Evolutionary conservation across 2,113 vertebrate genomes (phyloP).

Genomic region (Pseudopodoces humilis): DNA sequence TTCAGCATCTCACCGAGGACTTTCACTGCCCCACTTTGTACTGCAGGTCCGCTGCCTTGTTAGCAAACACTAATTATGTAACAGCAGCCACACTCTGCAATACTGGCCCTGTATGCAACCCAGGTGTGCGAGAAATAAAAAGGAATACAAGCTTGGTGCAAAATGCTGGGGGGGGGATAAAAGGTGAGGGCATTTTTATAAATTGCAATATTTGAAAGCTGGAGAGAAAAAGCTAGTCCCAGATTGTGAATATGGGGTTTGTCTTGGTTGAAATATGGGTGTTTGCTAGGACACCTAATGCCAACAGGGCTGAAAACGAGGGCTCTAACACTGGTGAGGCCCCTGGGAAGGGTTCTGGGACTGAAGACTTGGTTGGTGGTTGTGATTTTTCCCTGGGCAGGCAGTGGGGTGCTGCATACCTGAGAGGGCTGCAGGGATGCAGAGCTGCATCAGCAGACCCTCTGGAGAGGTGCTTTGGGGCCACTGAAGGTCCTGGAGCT

Average conservation of each 20-base stretch:
- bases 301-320: accelerated
- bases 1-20: neutral
- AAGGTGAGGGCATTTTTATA: neutral
- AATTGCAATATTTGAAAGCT: neutral
- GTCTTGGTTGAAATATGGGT: too few species aligned
- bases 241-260: neutral
- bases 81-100: neutral
- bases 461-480: neutral
- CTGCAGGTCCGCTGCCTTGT: neutral
- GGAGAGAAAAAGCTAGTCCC: accelerated
- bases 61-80: neutral
- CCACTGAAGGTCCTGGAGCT: neutral
- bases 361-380: neutral
- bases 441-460: neutral
- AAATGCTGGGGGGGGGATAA: neutral
- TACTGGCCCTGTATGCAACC: neutral
- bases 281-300: too few species aligned
- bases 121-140: neutral
- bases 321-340: neutral
- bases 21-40: neutral
- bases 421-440: neutral
- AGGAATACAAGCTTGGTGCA: neutral
- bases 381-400: neutral
- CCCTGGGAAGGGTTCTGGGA: neutral
- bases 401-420: neutral